These are phyloP conservation scores for Addax nasomaculatus DNA, from an alignment of 2,113 vertebrate species.

Conservation along the genomic window DNA sequence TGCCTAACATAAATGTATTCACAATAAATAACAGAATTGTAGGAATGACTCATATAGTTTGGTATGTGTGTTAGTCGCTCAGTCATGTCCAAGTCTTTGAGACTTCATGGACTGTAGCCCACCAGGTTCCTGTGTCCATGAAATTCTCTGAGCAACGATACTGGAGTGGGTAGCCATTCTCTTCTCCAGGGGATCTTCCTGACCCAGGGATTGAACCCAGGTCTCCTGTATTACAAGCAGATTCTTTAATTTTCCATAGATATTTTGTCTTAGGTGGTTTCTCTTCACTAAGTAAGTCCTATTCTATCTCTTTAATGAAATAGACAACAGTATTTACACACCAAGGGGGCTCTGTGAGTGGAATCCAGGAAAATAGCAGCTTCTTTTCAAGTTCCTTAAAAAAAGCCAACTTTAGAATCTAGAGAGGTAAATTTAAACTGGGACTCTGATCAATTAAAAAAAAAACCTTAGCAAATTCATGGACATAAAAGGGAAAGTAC, in stretches of 20 bases:
- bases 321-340: not conserved
- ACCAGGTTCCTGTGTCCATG: not conserved
- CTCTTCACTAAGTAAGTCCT: not conserved
- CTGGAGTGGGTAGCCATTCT: not conserved
- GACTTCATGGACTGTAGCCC: not conserved
- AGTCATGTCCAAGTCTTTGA: not conserved
- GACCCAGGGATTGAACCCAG: not conserved
- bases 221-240: not conserved
- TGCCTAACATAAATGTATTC: not conserved
- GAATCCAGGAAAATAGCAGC: not conserved
- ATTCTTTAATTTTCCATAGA: not conserved
- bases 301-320: not conserved
- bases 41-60: not conserved
- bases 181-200: not conserved
- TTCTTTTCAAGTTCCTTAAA: constrained; percentile 11
- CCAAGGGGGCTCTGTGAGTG: not conserved
- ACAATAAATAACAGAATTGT: not conserved
- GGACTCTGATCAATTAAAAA: not conserved
- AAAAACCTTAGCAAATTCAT: not conserved
- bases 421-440: constrained; percentile 1
- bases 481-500: not conserved
- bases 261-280: not conserved
- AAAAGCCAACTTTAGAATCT: constrained; percentile 22
- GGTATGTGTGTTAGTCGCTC: not conserved
- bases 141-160: not conserved